Evolutionary conservation across 2,113 vertebrate species (phyloP), one percentile per base, ranked within the genome.

Genomic region (Lagopus muta): DNA sequence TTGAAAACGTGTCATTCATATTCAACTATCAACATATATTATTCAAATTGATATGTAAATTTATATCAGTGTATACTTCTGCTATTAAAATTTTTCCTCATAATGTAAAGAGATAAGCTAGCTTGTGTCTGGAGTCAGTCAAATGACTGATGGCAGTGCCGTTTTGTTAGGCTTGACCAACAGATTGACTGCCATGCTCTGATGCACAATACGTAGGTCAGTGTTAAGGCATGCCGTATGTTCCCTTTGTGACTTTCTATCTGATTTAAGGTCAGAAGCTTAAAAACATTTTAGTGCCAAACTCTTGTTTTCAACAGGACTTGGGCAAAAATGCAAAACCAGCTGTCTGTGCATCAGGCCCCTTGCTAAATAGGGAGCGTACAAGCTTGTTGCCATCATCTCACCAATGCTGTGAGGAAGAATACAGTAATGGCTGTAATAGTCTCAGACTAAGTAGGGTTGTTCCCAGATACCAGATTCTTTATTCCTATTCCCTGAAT

Each of bases 401-500:
- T 65, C 70, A 65, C 71, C 22, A 85, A 19, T 61, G 34, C 61
- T 65, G 4, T 69, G 47, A 78, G 38, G 27, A 50, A 66, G 28
- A 79, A 25, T 11, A 5, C 3, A 0, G 62, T 21, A 2, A 43
- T 57, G 57, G 11, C 25, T 54, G 27, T 3, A 2, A 0, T 52
- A 32, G 13, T 75, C 62, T 88, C 3, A 1, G 47, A 54, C 52
- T 72, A 52, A 0, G 0, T 1, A 2, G 30, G n/a, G 1, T 13
- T 71, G 9, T 60, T 66, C 13, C 45, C 65, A 43, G 11, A 6
- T 71, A 15, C 43, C n/a, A 58, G 21, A 43, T 62, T 57, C 38
- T 82, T 82, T 62, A 27, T 14, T 62, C 30, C 27, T 86, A 6
- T 82, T 90, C 45, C 40, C n/a, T 75, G 22, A 6, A 57, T 52